Percentiles rank a stretch among this genome's conserved stretches.
Evolutionary conservation across 2,888 invertebrate genomes (phyloP).

Genomic region (Crematogaster levior): DNA sequence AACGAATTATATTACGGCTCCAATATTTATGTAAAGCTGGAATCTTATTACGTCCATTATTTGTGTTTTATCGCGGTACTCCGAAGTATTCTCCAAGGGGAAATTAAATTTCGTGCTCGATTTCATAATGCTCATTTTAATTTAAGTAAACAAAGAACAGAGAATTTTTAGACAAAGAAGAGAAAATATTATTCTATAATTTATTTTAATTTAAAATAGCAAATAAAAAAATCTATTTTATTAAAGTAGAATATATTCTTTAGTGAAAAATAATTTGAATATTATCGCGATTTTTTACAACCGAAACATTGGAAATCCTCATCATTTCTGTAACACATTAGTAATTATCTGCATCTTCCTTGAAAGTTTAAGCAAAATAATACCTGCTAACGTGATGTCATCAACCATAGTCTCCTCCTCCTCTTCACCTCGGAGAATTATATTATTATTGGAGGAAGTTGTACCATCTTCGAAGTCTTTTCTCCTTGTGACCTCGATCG

Average conservation of each 20-base stretch:
- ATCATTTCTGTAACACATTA: not conserved
- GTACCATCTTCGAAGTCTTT: slow-evolving; percentile 58
- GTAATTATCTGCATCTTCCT: not conserved
- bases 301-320: not conserved
- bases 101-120: slow-evolving; percentile 27
- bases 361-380: not conserved
- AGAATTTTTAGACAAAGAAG: not conserved
- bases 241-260: not conserved
- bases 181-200: not conserved
- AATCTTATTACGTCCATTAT: not conserved
- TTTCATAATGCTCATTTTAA: not conserved
- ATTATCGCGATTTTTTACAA: not conserved
- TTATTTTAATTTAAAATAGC: not conserved
- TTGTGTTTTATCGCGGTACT: slow-evolving; percentile 1
- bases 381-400: slow-evolving; percentile 60
- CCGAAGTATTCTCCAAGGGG: not conserved
- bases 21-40: not conserved
- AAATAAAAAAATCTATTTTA: not conserved
- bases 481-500: slow-evolving; percentile 61
- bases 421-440: slow-evolving; percentile 53
- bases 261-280: not conserved
- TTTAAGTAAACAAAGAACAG: not conserved
- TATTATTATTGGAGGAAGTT: slow-evolving; percentile 44
- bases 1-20: not conserved
- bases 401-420: slow-evolving; percentile 26